Evolutionary conservation across 1,140 invertebrate species (phyloP), one percentile per base, ranked within the genome.

Genomic region (Linepithema humile): DNA sequence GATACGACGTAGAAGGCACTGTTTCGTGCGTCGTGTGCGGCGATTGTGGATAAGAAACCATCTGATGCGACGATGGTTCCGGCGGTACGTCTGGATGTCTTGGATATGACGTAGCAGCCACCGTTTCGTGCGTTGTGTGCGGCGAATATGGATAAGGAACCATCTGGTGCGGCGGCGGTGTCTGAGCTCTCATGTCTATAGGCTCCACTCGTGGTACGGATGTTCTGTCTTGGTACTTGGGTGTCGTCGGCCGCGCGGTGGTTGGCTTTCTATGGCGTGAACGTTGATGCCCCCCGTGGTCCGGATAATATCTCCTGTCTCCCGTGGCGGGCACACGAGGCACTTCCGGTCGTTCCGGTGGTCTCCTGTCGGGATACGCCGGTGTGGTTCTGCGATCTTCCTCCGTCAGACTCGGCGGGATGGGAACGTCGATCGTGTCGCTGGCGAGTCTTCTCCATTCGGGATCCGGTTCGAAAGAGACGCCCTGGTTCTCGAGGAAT

Each of bases 401-500:
- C n/a, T 20, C 43, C 7, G 10, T n/a, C n/a, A 74, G 17, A 1
- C 55, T 62, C 15, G 40, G 59, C 7, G 72, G 67, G 3, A 26
- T 43, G 0, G 62, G 48, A 20, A 38, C 85, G 0, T 67, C 3
- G 3, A 93, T 69, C 15, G 65, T 55, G 26, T 94, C 93, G 0
- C 73, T 55, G 0, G 55, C 7, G 0, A 91, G 85, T 7, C 35
- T 78, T 2, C 62, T 60, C 93, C 93, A 94, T 0, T 86, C 72
- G 0, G 90, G 85, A 64, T 94, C 93, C 0, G 80, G 85, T 3
- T 93, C 91, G 7, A 92, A 93, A 23, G 23, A 50, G 5, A 94
- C 73, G 0, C 87, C 62, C 0, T 85, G 92, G 0, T 83, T 83
- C 9, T 88, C 74, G 0, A 94, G 67, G 23, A 91, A 93, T 5